These are phyloP conservation scores for Cryptoblepharus egeriae DNA, from an alignment of 2,797 vertebrate genomes.

Conservation along the genomic window DNA sequence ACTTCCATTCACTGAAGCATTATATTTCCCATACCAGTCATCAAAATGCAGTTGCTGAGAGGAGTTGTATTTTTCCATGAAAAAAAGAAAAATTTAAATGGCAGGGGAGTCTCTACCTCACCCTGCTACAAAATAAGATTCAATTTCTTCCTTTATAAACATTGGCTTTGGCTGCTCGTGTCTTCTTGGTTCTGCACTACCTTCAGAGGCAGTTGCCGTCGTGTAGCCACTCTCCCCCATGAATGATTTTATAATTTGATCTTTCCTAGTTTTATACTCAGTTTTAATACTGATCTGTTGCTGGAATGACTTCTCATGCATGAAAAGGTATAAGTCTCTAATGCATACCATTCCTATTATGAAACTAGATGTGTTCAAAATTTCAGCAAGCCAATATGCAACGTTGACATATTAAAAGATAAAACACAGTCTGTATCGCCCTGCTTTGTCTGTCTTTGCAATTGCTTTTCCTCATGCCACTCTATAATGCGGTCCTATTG, in stretches of 20 bases:
- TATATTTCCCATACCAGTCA: too few species aligned
- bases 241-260: slow-evolving; percentile 33
- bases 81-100: too few species aligned
- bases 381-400: background rate
- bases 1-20: too few species aligned
- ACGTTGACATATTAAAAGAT: background rate
- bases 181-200: too few species aligned
- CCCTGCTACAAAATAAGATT: too few species aligned
- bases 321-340: background rate
- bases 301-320: background rate
- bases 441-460: slow-evolving; percentile 3
- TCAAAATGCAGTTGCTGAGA: too few species aligned
- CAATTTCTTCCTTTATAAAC: too few species aligned
- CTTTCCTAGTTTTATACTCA: slow-evolving; percentile 11
- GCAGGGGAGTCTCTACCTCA: too few species aligned
- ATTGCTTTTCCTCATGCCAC: background rate
- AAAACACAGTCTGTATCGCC: background rate
- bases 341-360: accelerated
- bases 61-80: too few species aligned
- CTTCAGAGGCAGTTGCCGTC: too few species aligned
- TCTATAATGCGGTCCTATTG: slow-evolving; percentile 12
- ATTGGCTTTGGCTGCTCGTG: too few species aligned
- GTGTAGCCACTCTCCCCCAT: too few species aligned
- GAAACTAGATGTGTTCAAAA: slow-evolving; percentile 13
- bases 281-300: slow-evolving; percentile 30